phyloP scores from a whole-genome alignment of 1,140 invertebrate species.

The Penaeus vannamei region DNA sequence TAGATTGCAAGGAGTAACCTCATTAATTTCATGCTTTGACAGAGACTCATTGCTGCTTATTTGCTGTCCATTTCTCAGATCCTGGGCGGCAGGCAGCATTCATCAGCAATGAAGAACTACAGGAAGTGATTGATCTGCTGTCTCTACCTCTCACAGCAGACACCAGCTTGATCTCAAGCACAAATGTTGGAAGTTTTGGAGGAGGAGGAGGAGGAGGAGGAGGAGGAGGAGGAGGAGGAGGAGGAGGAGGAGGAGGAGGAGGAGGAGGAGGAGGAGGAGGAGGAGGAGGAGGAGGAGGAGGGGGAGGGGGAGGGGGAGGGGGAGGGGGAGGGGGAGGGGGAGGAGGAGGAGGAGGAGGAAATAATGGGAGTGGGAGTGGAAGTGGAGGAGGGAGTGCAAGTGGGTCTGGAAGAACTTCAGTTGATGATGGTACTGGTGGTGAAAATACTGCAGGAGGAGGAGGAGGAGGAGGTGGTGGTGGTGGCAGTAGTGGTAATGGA shows the following conservation, averaged over 20 bases:
- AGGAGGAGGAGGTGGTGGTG: conserved; percentile 9
- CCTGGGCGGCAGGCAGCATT: conserved; percentile 44
- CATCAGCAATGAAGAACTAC: conserved; percentile 57
- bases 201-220: no score
- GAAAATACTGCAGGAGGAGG: background rate
- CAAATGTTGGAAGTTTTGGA: background rate
- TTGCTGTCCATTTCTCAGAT: conserved; percentile 26
- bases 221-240: conserved; percentile 5
- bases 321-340: no score
- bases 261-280: conserved; percentile 21
- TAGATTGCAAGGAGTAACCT: no score
- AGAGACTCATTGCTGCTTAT: background rate
- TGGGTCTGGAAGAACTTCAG: background rate
- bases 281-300: conserved; percentile 1
- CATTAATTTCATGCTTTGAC: background rate
- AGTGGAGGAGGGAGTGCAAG: no score
- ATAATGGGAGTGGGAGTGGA: no score
- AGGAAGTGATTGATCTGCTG: conserved; percentile 56
- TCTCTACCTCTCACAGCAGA: conserved; percentile 44
- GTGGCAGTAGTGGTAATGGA: background rate
- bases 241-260: background rate
- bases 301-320: no score
- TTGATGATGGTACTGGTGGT: no score
- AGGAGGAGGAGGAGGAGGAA: no score
- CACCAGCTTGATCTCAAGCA: background rate